Conservation (phyloP, 2,797 vertebrate genomes). For the Oreochromis mossambicus region DNA sequence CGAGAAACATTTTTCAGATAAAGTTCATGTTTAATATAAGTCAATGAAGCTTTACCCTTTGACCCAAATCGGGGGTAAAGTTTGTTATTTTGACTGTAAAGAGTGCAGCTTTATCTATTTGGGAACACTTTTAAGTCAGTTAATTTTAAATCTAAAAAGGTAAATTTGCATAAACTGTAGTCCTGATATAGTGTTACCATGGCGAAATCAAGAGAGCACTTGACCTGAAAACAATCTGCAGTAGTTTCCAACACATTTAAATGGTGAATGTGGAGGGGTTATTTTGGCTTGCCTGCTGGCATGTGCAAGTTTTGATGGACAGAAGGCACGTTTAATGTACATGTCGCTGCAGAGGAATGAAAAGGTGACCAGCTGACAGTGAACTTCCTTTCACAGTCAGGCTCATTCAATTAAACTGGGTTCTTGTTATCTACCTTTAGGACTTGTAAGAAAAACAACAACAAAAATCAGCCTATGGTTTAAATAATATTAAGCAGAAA, state of each 20-base stretch:
- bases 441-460: not conserved
- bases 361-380: not conserved
- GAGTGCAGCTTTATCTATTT: not conserved
- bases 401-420: not conserved
- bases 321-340: constrained; percentile 41
- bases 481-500: not conserved
- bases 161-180: not conserved
- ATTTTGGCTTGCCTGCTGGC: not conserved
- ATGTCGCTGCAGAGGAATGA: not conserved
- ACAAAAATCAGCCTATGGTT: not conserved
- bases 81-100: not conserved
- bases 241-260: not conserved
- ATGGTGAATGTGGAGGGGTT: not conserved
- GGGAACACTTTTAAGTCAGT: not conserved
- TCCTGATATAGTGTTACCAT: not conserved
- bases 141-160: not conserved
- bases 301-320: not conserved
- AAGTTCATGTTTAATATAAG: not conserved
- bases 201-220: not conserved
- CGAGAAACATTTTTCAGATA: not conserved
- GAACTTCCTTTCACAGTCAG: accelerated
- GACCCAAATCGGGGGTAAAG: not conserved
- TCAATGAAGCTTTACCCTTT: not conserved
- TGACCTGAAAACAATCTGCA: not conserved
- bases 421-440: not conserved